phyloP scores from a whole-genome alignment of 2,888 invertebrate species.

The Buathra laborator region DNA sequence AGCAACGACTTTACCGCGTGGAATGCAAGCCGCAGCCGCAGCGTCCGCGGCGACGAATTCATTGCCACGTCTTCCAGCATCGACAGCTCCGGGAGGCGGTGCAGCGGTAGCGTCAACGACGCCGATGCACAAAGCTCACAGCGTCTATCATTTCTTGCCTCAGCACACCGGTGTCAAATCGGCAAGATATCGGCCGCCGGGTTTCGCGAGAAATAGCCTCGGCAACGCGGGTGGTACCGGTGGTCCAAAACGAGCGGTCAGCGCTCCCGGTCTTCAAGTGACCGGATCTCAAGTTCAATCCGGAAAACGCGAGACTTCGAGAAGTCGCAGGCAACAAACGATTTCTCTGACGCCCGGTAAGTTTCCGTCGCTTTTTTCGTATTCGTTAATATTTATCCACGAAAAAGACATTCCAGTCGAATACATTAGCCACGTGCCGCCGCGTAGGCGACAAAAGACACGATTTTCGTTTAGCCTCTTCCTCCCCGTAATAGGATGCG shows the following conservation, averaged over 20 bases:
- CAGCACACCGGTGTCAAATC: constrained; percentile 91
- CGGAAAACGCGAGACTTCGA: constrained; percentile 85
- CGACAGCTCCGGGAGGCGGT: constrained; percentile 80
- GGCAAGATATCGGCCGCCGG: constrained; percentile 94
- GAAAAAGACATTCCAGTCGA: not conserved
- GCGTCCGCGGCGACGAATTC: constrained; percentile 89
- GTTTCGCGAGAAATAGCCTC: constrained; percentile 88
- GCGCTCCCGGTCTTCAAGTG: constrained; percentile 91
- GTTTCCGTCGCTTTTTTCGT: constrained; percentile 48
- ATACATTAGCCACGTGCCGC: not conserved
- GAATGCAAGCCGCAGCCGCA: constrained; percentile 86
- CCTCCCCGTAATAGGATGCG: not conserved
- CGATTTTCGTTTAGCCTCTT: constrained; percentile 1
- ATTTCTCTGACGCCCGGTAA: constrained; percentile 84
- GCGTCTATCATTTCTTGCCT: constrained; percentile 87
- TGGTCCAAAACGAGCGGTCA: constrained; percentile 90
- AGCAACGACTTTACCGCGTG: constrained; percentile 89
- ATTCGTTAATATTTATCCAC: not conserved
- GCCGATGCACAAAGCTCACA: constrained; percentile 89
- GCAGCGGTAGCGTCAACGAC: constrained; percentile 74
- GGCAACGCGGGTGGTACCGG: constrained; percentile 70
- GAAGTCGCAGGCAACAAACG: constrained; percentile 87
- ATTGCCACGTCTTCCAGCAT: constrained; percentile 90
- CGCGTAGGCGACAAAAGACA: constrained; percentile 9
- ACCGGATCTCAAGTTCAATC: constrained; percentile 82